Evolutionary conservation across 2,113 vertebrate genomes (phyloP), one percentile per base, ranked within the genome.

Genomic region (Pao palembangensis): DNA sequence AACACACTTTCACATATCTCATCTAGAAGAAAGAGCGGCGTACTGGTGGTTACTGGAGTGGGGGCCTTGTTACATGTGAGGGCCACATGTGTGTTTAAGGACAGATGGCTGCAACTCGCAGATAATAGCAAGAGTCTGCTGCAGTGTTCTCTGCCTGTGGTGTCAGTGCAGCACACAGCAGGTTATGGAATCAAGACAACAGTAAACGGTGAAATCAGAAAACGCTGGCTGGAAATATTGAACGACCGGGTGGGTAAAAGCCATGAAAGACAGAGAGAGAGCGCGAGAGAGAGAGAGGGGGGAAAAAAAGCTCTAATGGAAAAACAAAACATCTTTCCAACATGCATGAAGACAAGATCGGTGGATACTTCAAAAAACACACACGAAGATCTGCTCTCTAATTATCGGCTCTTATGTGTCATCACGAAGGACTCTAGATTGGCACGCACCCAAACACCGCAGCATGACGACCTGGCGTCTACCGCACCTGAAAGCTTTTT

Each of bases 351-450:
- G 61, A 74, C 75, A 66, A 83, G 69, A 60, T 64, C 66, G 71
- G 25, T 52, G 67, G 56, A 56, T 47, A n/a, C 19, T 62, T 67
- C 55, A 56, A 61, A 85, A n/a, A 78, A 78, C 61, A 84, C 65
- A 55, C 66, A 43, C 44, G 59, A 61, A 42, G 72, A 53, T 53
- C 55, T 57, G 55, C 75, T 67, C 69, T 85, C 75, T 85, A 84
- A 88, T 87, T 82, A 83, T 75, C 75, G 78, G 75, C 75, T 85
- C 73, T 83, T 56, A 69, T 71, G 81, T 73, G 67, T 81, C 81
- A 72, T 73, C 56, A 58, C 61, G 57, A 55, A 57, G 71, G 66
- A 69, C 51, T 62, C 50, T 51, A 64, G 59, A 62, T 72, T 63
- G 81, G 67, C 75, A 75, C 10, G 21, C 64, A 70, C 51, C 64